phyloP scores from a whole-genome alignment of 1,140 invertebrate species.

The Araneus ventricosus region DNA sequence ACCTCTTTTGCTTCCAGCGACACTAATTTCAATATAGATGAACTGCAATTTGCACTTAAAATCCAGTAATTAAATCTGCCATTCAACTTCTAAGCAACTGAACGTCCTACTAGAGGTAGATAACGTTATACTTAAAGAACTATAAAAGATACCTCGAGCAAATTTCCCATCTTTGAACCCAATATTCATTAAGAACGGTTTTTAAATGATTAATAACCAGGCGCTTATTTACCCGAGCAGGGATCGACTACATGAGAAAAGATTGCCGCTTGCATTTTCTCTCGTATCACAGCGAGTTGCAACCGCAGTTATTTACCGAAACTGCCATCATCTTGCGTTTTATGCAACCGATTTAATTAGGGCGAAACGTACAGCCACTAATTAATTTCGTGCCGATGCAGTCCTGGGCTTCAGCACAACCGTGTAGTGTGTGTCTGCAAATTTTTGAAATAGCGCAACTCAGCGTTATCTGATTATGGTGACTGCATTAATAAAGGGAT shows the following conservation, averaged over 20 bases:
- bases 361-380: constrained; percentile 10
- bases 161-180: constrained; percentile 16
- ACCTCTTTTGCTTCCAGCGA: background rate
- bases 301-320: constrained; percentile 41
- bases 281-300: background rate
- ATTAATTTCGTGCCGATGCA: constrained; percentile 18
- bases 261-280: background rate
- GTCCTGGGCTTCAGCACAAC: background rate
- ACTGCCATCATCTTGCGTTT: constrained; percentile 14
- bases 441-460: constrained; percentile 35
- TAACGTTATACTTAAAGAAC: background rate
- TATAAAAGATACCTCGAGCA: background rate
- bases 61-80: constrained; percentile 28
- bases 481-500: constrained; percentile 33
- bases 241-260: constrained; percentile 5
- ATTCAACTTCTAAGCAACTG: background rate
- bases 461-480: constrained; percentile 48
- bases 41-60: background rate
- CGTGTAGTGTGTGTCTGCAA: background rate
- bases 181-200: constrained; percentile 47
- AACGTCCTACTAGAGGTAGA: background rate
- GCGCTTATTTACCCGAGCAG: background rate
- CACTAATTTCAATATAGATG: background rate
- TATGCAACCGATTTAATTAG: constrained; percentile 36
- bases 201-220: constrained; percentile 23